A percentile compares a stretch with the other conserved stretches of the same genome.
These are phyloP conservation scores for Oryzias dopingdopingensis DNA, from an alignment of 2,797 vertebrate species.

Conservation along the genomic window DNA sequence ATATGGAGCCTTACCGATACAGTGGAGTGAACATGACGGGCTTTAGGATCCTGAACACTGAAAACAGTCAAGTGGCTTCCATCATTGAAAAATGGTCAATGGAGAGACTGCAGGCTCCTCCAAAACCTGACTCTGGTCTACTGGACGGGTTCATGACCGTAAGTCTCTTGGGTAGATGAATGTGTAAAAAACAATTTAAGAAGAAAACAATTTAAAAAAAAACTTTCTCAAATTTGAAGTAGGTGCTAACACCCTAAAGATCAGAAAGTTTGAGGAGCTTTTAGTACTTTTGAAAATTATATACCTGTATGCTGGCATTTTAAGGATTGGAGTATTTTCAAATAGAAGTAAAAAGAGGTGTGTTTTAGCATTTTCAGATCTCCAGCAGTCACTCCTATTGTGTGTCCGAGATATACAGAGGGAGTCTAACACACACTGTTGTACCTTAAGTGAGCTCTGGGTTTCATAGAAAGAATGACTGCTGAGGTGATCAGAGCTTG, in stretches of 20 bases:
- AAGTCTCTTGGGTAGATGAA: conserved; percentile 55
- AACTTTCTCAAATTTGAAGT: too few relatives aligned
- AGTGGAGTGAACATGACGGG: conserved; percentile 97
- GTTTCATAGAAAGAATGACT: conserved; percentile 53
- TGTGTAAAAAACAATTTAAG: too few relatives aligned
- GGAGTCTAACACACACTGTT: conserved; percentile 33
- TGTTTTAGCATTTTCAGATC: neutral
- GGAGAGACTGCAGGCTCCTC: conserved; percentile 87
- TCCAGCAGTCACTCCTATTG: conserved; percentile 18
- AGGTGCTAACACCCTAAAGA: too few relatives aligned
- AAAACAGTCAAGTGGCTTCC: conserved; percentile 85
- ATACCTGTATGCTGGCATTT: too few relatives aligned
- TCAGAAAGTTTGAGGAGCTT: too few relatives aligned
- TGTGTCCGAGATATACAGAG: conserved; percentile 56
- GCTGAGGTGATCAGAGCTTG: conserved; percentile 65
- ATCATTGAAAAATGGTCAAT: conserved; percentile 93
- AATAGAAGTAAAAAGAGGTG: too few relatives aligned
- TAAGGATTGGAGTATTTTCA: too few relatives aligned
- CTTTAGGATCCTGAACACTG: conserved; percentile 90
- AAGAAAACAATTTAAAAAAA: too few relatives aligned
- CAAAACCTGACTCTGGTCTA: conserved; percentile 88
- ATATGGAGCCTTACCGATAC: conserved; percentile 93
- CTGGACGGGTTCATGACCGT: conserved; percentile 95
- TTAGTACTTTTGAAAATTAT: too few relatives aligned
- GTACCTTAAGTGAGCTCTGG: conserved; percentile 33